Percentiles rank a stretch among this genome's conserved stretches.
Conservation (phyloP, 2,113 vertebrate species). For the Ammodytes dubius region DNA sequence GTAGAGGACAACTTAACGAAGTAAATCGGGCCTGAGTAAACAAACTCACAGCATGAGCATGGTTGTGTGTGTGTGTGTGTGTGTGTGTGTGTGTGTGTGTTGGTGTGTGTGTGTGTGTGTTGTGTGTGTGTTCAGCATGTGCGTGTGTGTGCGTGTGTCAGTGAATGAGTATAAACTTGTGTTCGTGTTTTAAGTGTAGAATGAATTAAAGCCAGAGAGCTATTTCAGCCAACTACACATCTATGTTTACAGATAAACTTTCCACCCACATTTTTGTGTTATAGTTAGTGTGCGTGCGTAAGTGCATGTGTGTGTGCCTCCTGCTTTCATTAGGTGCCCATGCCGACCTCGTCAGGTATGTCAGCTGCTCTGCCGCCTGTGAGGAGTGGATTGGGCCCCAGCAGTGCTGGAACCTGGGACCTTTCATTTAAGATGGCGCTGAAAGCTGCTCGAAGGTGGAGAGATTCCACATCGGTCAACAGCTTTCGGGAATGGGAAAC, state of each 20-base stretch:
- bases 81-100: conserved; percentile 23
- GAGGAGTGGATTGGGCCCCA: conserved; percentile 46
- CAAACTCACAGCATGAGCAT: conserved; percentile 47
- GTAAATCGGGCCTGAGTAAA: conserved; percentile 69
- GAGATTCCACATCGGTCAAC: conserved; percentile 78
- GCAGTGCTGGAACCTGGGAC: conserved; percentile 60
- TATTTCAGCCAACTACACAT: conserved; percentile 70
- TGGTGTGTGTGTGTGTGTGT: conserved; percentile 27
- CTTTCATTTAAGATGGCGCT: conserved; percentile 79
- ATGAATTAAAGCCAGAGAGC: conserved; percentile 62
- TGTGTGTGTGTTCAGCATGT: conserved; percentile 21
- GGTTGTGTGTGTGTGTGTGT: conserved; percentile 21
- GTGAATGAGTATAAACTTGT: conserved; percentile 24
- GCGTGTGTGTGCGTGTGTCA: conserved; percentile 22
- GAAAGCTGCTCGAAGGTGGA: conserved; percentile 75
- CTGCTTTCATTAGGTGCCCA: conserved; percentile 71
- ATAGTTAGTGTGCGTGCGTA: conserved; percentile 35
- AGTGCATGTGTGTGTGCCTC: conserved; percentile 59
- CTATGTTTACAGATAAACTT: conserved; percentile 79
- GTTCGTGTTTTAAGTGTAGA: conserved; percentile 61
- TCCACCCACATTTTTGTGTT: conserved; percentile 73
- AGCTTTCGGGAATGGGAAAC: conserved; percentile 64
- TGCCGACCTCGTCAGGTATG: conserved; percentile 72
- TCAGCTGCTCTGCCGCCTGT: conserved; percentile 75
- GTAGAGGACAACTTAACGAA: conserved; percentile 69